Conservation (phyloP, 53 echinoderm and acorn worm genomes). For the Echinometra lucunter region DNA sequence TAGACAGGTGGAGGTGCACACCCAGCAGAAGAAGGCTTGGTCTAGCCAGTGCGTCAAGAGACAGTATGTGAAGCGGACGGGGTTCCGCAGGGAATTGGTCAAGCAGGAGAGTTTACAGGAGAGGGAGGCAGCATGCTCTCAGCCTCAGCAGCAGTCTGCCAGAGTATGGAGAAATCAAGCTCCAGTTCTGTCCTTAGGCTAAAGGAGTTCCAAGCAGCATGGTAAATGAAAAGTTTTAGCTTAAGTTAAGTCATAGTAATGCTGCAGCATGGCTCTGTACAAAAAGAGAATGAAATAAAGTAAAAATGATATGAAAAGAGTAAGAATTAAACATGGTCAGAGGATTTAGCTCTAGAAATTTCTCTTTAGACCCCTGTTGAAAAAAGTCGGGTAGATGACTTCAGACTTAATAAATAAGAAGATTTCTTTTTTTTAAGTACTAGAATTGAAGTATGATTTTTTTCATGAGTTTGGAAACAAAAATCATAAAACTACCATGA, state of each 20-base stretch:
- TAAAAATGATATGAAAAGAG: too few species aligned
- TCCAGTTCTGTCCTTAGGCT: constrained; percentile 8
- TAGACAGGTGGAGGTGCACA: constrained; percentile 23
- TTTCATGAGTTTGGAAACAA: too few species aligned
- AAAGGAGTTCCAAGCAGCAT: constrained; percentile 40
- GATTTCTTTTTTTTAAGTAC: too few species aligned
- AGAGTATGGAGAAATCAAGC: constrained; percentile 23
- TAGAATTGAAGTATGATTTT: too few species aligned
- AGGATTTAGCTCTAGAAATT: too few species aligned
- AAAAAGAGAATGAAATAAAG: too few species aligned
- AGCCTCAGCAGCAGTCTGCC: background rate
- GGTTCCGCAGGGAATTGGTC: constrained; percentile 40
- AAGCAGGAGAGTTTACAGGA: constrained; percentile 51
- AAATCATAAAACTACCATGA: too few species aligned
- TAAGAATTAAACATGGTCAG: too few species aligned
- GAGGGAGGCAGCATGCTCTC: constrained; percentile 35
- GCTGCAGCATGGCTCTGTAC: too few species aligned
- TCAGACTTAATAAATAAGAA: too few species aligned
- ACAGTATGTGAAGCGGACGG: constrained; percentile 54
- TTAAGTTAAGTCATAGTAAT: background rate
- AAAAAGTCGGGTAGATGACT: too few species aligned
- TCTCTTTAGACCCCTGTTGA: too few species aligned
- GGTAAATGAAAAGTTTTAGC: constrained; percentile 1
- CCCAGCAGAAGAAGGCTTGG: constrained; percentile 51
- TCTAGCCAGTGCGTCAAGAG: constrained; percentile 59